Percentiles rank a stretch among this genome's conserved stretches.
These are phyloP conservation scores for honey bee (Apis mellifera) DNA, from an alignment of 1,140 invertebrate genomes.

Conservation along the genomic window Amel_HAv3.1 CM009935.2:11335501-11336000, in stretches of 20 bases:
- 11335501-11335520: not conserved
- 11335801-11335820: slow-evolving; percentile 12
- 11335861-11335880: not conserved
- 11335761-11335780: not conserved
- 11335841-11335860: not conserved
- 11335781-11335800: not conserved
- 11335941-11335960: not conserved
- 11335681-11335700: slow-evolving; percentile 26
- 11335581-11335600: no score
- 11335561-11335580: not conserved
- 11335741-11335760: not conserved
- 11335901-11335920: slow-evolving; percentile 35
- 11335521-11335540: not conserved
- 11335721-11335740: slow-evolving; percentile 21
- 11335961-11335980: slow-evolving; percentile 23
- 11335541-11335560: not conserved
- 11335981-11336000: slow-evolving; percentile 31
- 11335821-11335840: not conserved
- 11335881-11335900: not conserved
- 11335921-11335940: slow-evolving; percentile 28
- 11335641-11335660: no score
- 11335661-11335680: not conserved
- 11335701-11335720: slow-evolving; percentile 47
- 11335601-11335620: not conserved
- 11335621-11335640: not conserved